Conservation (phyloP, 2,888 invertebrate species). For the Phortica okadai region DNA sequence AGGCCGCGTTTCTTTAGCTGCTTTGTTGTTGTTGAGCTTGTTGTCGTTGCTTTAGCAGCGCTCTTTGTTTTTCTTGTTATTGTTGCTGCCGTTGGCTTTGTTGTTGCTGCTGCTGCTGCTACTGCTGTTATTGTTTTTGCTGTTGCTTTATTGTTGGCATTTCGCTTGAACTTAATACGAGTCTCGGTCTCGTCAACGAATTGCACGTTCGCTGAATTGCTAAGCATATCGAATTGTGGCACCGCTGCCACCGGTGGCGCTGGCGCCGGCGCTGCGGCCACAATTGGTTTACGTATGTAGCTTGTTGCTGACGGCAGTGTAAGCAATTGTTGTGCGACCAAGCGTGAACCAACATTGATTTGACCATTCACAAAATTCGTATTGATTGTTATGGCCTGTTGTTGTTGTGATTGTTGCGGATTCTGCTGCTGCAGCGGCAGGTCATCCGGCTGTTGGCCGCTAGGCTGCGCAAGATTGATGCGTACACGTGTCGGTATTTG, state of each 20-base stretch:
- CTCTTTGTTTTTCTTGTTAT: neutral
- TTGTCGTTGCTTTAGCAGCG: slow-evolving; percentile 12
- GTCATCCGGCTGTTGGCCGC: slow-evolving; percentile 71
- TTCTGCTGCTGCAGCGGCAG: slow-evolving; percentile 29
- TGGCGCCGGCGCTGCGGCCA: slow-evolving; percentile 23
- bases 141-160: slow-evolving; percentile 34
- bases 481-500: slow-evolving; percentile 79
- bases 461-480: slow-evolving; percentile 76
- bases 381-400: slow-evolving; percentile 73
- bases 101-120: neutral
- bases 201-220: slow-evolving; percentile 81
- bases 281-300: slow-evolving; percentile 28
- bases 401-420: slow-evolving; percentile 63
- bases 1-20: slow-evolving; percentile 81
- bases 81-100: neutral
- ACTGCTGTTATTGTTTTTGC: neutral
- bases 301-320: slow-evolving; percentile 43
- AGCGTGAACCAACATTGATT: slow-evolving; percentile 78
- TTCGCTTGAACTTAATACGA: slow-evolving; percentile 69
- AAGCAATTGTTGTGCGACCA: slow-evolving; percentile 79
- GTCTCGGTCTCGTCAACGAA: slow-evolving; percentile 79
- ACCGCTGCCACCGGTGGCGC: slow-evolving; percentile 29
- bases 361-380: slow-evolving; percentile 82
- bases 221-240: slow-evolving; percentile 61
- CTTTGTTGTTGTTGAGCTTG: slow-evolving; percentile 37